Evolutionary conservation across 2,888 invertebrate species (phyloP).

Genomic region (Lepeophtheirus nordmannii): DNA sequence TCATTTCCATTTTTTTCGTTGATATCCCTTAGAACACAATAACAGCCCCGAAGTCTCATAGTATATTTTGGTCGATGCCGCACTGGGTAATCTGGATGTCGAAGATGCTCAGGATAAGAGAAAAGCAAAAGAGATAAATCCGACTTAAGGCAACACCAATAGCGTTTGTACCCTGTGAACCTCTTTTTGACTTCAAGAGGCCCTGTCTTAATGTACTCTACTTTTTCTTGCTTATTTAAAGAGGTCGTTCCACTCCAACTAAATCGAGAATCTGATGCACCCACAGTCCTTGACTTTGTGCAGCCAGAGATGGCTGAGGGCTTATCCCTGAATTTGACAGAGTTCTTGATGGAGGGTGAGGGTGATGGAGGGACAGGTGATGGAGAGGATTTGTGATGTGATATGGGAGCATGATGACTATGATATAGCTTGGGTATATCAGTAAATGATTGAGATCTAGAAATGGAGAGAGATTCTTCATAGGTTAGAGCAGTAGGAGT

Average conservation of each 20-base stretch:
- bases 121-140: background rate
- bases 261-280: background rate
- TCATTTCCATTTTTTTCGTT: background rate
- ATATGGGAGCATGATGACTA: background rate
- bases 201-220: background rate
- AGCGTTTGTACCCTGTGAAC: background rate
- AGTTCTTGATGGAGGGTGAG: background rate
- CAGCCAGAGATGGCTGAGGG: background rate
- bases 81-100: background rate
- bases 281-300: background rate
- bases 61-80: background rate
- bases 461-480: background rate
- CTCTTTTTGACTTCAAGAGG: background rate
- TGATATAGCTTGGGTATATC: background rate
- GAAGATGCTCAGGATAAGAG: background rate
- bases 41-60: background rate
- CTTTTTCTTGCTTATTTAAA: background rate
- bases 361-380: background rate
- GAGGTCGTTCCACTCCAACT: background rate
- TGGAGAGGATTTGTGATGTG: background rate
- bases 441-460: background rate
- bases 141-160: background rate
- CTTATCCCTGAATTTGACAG: slow-evolving; percentile 3
- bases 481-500: background rate
- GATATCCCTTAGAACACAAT: background rate